These are phyloP conservation scores for Xestia xanthographa DNA, from an alignment of 2,888 invertebrate species.

Conservation along the genomic window DNA sequence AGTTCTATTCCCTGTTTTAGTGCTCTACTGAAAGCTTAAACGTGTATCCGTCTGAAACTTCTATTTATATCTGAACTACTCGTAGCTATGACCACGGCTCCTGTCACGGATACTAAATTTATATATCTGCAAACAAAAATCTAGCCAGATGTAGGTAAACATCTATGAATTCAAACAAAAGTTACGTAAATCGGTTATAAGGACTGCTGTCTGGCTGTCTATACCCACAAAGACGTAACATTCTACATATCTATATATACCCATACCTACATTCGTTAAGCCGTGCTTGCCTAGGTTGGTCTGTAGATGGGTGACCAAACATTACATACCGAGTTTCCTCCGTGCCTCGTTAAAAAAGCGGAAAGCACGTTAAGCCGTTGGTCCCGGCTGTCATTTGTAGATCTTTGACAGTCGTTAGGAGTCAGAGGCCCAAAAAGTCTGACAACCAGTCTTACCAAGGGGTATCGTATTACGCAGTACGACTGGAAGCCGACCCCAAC, in stretches of 20 bases:
- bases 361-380: too few species aligned
- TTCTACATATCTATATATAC: not conserved
- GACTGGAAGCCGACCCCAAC: too few species aligned
- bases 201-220: not conserved
- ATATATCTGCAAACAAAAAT: not conserved
- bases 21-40: conserved; percentile 42
- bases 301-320: too few species aligned
- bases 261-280: too few species aligned
- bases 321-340: too few species aligned
- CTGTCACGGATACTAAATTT: not conserved
- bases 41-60: conserved; percentile 32
- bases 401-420: too few species aligned
- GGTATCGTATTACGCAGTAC: too few species aligned
- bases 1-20: conserved; percentile 21
- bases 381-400: too few species aligned
- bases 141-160: not conserved
- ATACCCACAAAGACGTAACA: not conserved
- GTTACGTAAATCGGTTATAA: not conserved
- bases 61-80: conserved; percentile 26
- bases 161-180: not conserved
- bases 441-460: too few species aligned
- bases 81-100: not conserved
- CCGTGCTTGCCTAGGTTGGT: too few species aligned
- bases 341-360: too few species aligned
- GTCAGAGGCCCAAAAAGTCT: too few species aligned